These are phyloP conservation scores for Puntigrus tetrazona DNA, from an alignment of 2,113 vertebrate species.

Conservation along the genomic window DNA sequence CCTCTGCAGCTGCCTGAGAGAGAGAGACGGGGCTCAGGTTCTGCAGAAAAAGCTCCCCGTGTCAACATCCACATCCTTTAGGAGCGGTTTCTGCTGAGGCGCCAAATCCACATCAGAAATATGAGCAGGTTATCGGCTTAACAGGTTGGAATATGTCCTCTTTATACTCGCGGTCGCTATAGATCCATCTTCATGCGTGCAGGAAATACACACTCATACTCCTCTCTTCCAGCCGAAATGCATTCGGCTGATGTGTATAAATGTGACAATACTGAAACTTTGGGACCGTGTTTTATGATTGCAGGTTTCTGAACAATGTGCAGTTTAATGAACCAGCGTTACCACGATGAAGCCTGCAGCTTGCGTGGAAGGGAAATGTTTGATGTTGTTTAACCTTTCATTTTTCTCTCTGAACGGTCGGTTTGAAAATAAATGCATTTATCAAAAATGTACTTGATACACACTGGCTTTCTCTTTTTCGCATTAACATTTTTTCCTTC, in stretches of 20 bases:
- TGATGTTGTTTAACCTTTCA: background rate
- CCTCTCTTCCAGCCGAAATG: slow-evolving; percentile 16
- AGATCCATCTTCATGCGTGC: background rate
- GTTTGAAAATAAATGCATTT: background rate
- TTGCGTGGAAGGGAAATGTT: background rate
- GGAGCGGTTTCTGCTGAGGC: slow-evolving; percentile 27
- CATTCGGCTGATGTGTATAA: background rate
- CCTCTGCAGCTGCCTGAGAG: slow-evolving; percentile 53
- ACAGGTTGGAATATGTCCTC: slow-evolving; percentile 27
- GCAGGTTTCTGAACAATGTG: background rate
- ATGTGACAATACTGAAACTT: background rate
- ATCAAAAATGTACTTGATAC: background rate
- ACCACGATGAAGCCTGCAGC: background rate
- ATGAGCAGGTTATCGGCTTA: slow-evolving; percentile 34
- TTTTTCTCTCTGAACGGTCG: background rate
- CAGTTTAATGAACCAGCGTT: background rate
- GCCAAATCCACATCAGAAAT: slow-evolving; percentile 40
- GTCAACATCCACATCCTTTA: slow-evolving; percentile 48
- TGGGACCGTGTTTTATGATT: background rate
- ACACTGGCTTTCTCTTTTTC: background rate
- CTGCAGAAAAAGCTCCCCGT: slow-evolving; percentile 55
- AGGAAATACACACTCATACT: background rate
- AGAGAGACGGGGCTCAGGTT: slow-evolving; percentile 63
- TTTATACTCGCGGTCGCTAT: slow-evolving; percentile 3
- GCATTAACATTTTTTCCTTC: background rate